Conservation (phyloP, 2,888 invertebrate genomes). For the Tanypteryx hageni region DNA sequence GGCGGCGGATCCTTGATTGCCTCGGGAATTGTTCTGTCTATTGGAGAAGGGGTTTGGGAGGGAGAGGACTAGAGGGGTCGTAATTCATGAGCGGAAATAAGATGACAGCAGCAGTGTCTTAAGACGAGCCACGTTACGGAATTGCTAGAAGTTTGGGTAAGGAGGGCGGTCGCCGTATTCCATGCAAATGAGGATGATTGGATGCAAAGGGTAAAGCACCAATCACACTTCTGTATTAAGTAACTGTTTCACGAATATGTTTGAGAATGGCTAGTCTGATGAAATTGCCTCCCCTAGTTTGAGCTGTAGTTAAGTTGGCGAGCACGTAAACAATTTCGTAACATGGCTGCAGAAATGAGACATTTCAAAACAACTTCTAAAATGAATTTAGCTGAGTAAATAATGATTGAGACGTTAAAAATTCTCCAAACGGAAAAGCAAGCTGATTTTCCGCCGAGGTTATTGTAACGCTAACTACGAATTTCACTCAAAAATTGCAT, state of each 20-base stretch:
- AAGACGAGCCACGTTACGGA: conserved; percentile 37
- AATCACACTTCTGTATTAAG: not conserved
- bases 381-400: no score
- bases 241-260: not conserved
- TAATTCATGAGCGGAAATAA: conserved; percentile 11
- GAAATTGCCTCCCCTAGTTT: not conserved
- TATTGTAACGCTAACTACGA: no score
- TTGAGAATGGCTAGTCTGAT: not conserved
- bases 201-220: conserved; percentile 20
- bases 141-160: not conserved
- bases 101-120: conserved; percentile 46
- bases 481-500: no score
- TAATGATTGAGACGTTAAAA: no score
- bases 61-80: not conserved
- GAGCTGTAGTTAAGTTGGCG: not conserved
- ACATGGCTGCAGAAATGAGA: no score
- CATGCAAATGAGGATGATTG: conserved; percentile 28
- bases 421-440: no score
- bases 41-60: not conserved
- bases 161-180: not conserved
- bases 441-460: no score
- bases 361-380: no score
- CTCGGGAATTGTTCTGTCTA: conserved; percentile 26
- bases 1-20: conserved; percentile 48
- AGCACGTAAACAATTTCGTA: not conserved